Evolutionary conservation across 2,797 vertebrate genomes (phyloP), one percentile per base, ranked within the genome.

Genomic region (Rhabdophis nuchalis): DNA sequence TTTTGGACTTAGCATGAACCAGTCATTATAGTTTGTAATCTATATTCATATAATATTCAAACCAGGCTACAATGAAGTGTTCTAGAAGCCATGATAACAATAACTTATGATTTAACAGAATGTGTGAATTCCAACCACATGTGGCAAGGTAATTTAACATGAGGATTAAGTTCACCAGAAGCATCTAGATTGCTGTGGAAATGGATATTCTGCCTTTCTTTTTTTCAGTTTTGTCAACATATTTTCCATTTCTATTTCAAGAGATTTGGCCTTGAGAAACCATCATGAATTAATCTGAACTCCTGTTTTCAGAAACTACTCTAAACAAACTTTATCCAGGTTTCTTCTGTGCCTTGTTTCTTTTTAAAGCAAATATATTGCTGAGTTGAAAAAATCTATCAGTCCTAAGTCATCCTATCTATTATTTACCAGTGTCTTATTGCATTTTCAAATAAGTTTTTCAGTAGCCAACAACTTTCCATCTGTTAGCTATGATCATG

Each of bases 301-400:
- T 18, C 88, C 41, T 8, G 41, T 20, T 92, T 32, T 77, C 64
- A 53, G 61, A 88, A 12, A 13, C 53, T 46, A 77, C 58, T 60
- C 18, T 50, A 8, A 68, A 52, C 11, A 12, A n/a, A 16, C 29
- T 86, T 93, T 89, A 86, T 72, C 72, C 77, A 14, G 46, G 60
- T 20, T 52, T 36, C 64, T 56, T 68, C 25, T 91, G 60, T 68
- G n/a, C 72, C 61, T 72, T 91, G 60, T 72, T 87, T n/a, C 60
- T 46, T 89, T 86, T 86, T 85, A 60, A 89, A 58, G 12, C 54
- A 89, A 91, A 91, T 89, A 72, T 89, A 86, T 88, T 77, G 36
- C 53, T 89, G 58, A 91, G 41, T n/a, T 91, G 53, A 77, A 61
- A 11, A 91, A 41, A 86, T 7, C 77, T 60, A 86, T 68, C 87